phyloP scores from a whole-genome alignment of 2,888 invertebrate species.

The Tethea ocularis region DNA sequence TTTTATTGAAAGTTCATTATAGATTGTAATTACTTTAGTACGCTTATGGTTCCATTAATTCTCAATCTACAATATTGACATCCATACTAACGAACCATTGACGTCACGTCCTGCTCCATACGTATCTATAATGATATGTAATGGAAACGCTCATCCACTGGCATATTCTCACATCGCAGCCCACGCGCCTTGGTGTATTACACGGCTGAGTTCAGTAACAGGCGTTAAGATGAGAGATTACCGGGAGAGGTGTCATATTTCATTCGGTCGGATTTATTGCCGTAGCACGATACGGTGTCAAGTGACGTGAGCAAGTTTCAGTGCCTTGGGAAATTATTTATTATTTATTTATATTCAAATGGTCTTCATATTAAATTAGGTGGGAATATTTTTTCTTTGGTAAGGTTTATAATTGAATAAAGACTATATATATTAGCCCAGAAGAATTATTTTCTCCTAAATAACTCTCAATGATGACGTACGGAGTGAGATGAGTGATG shows the following conservation, averaged over 20 bases:
- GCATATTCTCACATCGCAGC: constrained; percentile 11
- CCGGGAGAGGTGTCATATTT: constrained; percentile 49
- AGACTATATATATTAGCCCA: no score
- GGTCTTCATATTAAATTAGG: background rate
- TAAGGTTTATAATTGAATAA: no score
- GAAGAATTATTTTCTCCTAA: no score
- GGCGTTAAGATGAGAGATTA: constrained; percentile 70
- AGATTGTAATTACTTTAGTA: no score
- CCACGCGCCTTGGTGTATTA: constrained; percentile 28
- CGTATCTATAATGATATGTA: background rate
- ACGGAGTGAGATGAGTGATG: no score
- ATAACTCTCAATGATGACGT: no score
- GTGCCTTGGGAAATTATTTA: constrained; percentile 11
- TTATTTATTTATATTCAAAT: background rate
- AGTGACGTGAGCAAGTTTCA: constrained; percentile 18
- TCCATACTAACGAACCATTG: background rate
- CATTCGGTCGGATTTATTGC: constrained; percentile 57
- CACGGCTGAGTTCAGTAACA: constrained; percentile 48
- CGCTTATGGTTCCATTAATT: no score
- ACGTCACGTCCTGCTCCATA: background rate
- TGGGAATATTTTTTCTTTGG: no score
- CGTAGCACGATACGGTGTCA: constrained; percentile 27
- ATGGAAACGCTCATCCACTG: constrained; percentile 2
- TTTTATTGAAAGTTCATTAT: no score
- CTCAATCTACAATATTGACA: no score